Base-by-base conservation (phyloP, 2,797 vertebrate species). In the Avahi laniger region DNA sequence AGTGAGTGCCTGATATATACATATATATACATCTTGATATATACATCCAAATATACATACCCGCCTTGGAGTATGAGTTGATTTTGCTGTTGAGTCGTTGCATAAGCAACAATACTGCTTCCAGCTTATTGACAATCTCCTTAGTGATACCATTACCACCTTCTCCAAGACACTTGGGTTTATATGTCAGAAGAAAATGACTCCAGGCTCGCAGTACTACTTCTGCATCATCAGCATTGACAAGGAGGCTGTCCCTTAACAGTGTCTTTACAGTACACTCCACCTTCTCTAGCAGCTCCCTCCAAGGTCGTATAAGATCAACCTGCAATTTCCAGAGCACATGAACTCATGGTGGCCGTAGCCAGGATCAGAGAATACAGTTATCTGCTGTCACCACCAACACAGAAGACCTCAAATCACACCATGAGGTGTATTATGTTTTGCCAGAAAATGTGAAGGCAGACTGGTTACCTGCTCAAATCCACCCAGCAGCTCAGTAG, bases 1-100 rank as follows among this genome's bases (percentile, higher is more conserved):
- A n/a, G 0, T 50, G 79, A 81, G 9, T 73, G 11, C 70, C 81
- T 65, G 30, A 73, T 17, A 59, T 2, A 72, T 15, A 67, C 0
- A 41, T 67, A 41, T 41, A 41, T 41, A 41, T 41, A 41, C 41
- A 41, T 41, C 70, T 73, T 65, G 30, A 73, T 17, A 59, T 2
- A 72, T 13, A 67, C 0, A 41, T 67, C 20, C 9, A 92, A 54
- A 61, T 2, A 93, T 61, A 97, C 98, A 35, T 96, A 99, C 99
- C 99, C 76, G 98, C 72, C 94, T 99, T 99, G 4, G 98, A 98
- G 73, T 98, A 98, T n/a, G 98, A 98, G 97, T 99, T 99, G 84
- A 99, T 99, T 97, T 99, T 99, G 98, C 98, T 99, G 98, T 99
- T 99, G 75, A 99, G 99, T 94, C 99, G 99, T 98, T 99, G 99